Evolutionary conservation across 2,888 invertebrate genomes (phyloP).

Genomic region (Drosophila affinis): DNA sequence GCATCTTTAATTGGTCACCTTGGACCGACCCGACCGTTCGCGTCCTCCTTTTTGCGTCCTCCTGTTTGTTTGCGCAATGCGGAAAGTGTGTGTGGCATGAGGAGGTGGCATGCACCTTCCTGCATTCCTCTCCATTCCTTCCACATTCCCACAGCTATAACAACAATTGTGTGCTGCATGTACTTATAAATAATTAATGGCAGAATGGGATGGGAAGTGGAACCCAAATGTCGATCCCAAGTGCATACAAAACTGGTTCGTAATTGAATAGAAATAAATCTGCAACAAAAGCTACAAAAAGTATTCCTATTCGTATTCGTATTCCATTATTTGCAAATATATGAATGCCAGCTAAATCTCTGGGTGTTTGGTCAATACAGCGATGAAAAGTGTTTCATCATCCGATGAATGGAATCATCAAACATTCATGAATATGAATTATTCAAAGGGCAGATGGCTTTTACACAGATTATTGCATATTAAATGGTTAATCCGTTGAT

Average conservation of each 20-base stretch:
- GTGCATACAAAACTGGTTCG: constrained; percentile 31
- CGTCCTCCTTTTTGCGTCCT: constrained; percentile 5
- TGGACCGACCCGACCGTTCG: constrained; percentile 22
- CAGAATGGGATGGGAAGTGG: not conserved
- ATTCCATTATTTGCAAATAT: constrained; percentile 42
- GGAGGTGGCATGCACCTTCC: constrained; percentile 10
- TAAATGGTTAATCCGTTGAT: not conserved
- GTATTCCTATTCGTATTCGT: too few species aligned
- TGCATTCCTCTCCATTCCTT: not conserved
- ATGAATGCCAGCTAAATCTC: constrained; percentile 6
- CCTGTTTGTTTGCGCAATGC: constrained; percentile 53
- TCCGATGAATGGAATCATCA: not conserved
- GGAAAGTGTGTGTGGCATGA: constrained; percentile 39
- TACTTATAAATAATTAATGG: constrained; percentile 61
- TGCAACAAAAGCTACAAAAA: constrained; percentile 20
- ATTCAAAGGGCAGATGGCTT: not conserved
- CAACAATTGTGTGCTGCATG: constrained; percentile 46
- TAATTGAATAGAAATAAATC: constrained; percentile 59
- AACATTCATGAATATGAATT: not conserved
- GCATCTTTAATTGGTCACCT: constrained; percentile 75
- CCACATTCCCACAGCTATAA: constrained; percentile 19
- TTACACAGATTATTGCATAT: not conserved
- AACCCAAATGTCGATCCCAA: constrained; percentile 17
- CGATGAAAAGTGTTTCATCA: constrained; percentile 10
- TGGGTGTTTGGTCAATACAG: not conserved